Evolutionary conservation across 2,797 vertebrate species (phyloP), one percentile per base, ranked within the genome.

Genomic region (Manis javanica): DNA sequence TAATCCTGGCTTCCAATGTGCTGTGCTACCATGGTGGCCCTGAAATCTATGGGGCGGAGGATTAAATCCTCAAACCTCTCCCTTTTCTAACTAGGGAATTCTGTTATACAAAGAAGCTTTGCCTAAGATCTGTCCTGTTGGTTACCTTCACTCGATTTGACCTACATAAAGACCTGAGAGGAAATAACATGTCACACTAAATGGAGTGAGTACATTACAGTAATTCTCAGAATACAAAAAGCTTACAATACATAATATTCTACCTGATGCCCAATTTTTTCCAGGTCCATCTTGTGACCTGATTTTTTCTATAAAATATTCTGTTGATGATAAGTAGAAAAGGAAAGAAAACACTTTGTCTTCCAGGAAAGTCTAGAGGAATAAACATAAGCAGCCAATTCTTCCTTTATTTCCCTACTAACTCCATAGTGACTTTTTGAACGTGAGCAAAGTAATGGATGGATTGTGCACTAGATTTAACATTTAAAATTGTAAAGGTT

Each of bases 161-260:
- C 71, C 55, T 66, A 78, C 74, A 88, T 68, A 94, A 88, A 26
- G 24, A 91, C 69, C 5, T 19, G 46, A 97, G 83, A 96, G 57
- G 83, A 96, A 92, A 92, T 75, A 91, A 34, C 49, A 79, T 49
- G 46, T 72, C 74, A 93, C 21, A 51, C 39, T 78, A 42, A 90
- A 69, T 46, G 86, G 83, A 97, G 29, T 49, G 39, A 96, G 19
- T 24, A 18, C 12, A 34, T 78, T 71, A 61, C 11, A 79, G n/a
- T 83, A 75, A 55, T 89, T 95, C 42, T 93, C 68, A 85, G 51
- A 93, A 95, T 46, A 83, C 29, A 21, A 91, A 89, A 59, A 91
- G 15, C 29, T 79, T 79, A 77, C 24, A 91, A 74, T 51, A 7
- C 19, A 79, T 53, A 57, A 29, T 74, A 55, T 1, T 34, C 8